Base-by-base conservation (phyloP, 2,888 invertebrate genomes). In the Oligia latruncula region DNA sequence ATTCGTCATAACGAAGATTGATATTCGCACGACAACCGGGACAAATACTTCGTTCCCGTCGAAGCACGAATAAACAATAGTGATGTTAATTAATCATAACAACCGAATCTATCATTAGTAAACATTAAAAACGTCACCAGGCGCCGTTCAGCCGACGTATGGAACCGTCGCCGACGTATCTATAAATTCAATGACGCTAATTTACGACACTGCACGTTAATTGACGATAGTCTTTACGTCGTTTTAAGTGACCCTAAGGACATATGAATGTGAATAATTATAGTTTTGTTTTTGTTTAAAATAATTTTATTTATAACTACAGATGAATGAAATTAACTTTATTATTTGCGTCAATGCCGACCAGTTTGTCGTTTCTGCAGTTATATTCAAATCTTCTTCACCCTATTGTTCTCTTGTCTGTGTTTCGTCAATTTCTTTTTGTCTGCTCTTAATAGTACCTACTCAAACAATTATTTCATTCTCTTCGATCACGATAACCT, bases 111-210 rank as follows among this genome's bases (percentile, higher is more conserved):
- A 77, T 85, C 86, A 85, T 88, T 86, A 78, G 82, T 85, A 78
- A 82, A 79, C 82, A 77, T 82, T 78, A 78, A 78, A 76, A 80
- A 49, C 83, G 83, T 89, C 83, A 82, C 55, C 52, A 71, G 88
- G 82, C 81, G 84, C 88, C 84, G 40, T 70, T 77, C 80, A 66
- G 87, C 68, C 78, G 81, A 83, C 71, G 74, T 64, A 62, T 77
- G 73, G 65, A 77, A 82, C 64, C 55, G 65, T 58, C 76, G 71
- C 66, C 68, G 85, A 75, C 62, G 77, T 71, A 74, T 74, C 72
- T 80, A 86, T 84, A 89, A 68, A 84, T 83, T 81, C 86, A 90
- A 84, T 89, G 91, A 90, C 89, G 86, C 87, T 88, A 88, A 90
- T 90, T 90, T 86, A 91, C 85, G 84, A 86, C 77, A 84, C 70